These are phyloP conservation scores for Lamellibrachia satsuma DNA, from an alignment of 2,888 invertebrate genomes.

Conservation along the genomic window DNA sequence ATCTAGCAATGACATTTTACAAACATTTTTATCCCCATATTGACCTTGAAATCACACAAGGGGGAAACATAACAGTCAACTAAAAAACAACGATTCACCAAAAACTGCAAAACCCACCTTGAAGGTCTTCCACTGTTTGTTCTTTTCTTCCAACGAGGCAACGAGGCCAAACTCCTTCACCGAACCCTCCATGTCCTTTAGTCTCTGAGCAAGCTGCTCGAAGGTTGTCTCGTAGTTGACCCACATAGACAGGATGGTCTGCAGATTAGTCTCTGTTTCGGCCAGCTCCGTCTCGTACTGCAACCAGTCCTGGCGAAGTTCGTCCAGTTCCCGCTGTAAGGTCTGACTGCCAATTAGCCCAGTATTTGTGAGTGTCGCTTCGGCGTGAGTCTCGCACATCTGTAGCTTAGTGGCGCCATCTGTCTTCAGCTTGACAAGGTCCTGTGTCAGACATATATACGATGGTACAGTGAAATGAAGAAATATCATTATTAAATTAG, in stretches of 20 bases:
- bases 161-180: slow-evolving; percentile 87
- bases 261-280: slow-evolving; percentile 71
- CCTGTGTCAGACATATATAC: slow-evolving; percentile 41
- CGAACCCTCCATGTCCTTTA: slow-evolving; percentile 82
- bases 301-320: slow-evolving; percentile 90
- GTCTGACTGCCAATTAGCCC: slow-evolving; percentile 26
- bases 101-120: slow-evolving; percentile 67
- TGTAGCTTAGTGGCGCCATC: slow-evolving; percentile 71
- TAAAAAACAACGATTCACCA: not conserved
- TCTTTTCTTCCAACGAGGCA: slow-evolving; percentile 83
- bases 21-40: not conserved
- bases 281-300: slow-evolving; percentile 51
- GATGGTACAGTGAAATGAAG: no score
- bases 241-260: slow-evolving; percentile 83
- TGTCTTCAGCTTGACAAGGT: slow-evolving; percentile 72
- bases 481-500: no score
- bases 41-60: not conserved
- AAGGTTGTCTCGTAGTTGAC: slow-evolving; percentile 84
- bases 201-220: slow-evolving; percentile 85
- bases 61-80: not conserved
- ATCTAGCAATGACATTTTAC: not conserved
- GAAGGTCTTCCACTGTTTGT: slow-evolving; percentile 77
- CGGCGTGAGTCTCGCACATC: slow-evolving; percentile 74
- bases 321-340: slow-evolving; percentile 81
- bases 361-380: slow-evolving; percentile 72